Evolutionary conservation across 1,140 invertebrate genomes (phyloP).

Genomic region (Apis florea): DNA sequence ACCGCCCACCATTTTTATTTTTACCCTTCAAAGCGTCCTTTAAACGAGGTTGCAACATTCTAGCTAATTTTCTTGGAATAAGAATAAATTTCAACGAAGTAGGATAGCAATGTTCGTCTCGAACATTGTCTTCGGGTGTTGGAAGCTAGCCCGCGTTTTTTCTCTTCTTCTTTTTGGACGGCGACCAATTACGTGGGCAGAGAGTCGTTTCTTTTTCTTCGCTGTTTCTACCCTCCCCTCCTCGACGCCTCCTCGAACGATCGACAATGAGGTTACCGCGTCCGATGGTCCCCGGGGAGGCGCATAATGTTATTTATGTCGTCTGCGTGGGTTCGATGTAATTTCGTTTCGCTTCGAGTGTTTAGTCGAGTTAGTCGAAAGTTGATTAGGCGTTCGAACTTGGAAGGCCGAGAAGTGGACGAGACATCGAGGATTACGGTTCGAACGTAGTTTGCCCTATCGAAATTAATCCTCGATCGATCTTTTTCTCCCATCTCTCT

Average conservation of each 20-base stretch:
- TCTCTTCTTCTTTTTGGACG: background rate
- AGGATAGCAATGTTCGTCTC: too few relatives aligned
- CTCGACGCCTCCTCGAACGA: background rate
- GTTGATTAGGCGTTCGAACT: conserved; percentile 5
- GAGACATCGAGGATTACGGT: background rate
- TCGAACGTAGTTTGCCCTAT: background rate
- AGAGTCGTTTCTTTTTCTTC: background rate
- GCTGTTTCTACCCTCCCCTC: background rate
- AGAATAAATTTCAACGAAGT: too few relatives aligned
- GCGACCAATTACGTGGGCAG: background rate
- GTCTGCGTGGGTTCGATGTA: background rate
- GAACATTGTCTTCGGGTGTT: too few relatives aligned
- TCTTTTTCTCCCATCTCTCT: too few relatives aligned
- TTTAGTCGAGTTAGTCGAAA: background rate
- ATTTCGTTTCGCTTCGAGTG: background rate
- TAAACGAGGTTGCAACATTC: too few relatives aligned
- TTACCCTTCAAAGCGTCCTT: too few relatives aligned
- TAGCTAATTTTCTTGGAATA: too few relatives aligned
- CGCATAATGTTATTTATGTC: background rate
- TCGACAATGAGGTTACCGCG: background rate
- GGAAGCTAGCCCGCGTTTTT: background rate
- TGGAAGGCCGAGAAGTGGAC: conserved; percentile 14
- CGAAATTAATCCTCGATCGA: background rate
- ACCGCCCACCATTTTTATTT: too few relatives aligned
- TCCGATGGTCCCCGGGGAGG: background rate